Percentiles rank a stretch among this genome's conserved stretches.
Evolutionary conservation across 1,140 invertebrate genomes (phyloP).

Genomic region (Adelges cooleyi): DNA sequence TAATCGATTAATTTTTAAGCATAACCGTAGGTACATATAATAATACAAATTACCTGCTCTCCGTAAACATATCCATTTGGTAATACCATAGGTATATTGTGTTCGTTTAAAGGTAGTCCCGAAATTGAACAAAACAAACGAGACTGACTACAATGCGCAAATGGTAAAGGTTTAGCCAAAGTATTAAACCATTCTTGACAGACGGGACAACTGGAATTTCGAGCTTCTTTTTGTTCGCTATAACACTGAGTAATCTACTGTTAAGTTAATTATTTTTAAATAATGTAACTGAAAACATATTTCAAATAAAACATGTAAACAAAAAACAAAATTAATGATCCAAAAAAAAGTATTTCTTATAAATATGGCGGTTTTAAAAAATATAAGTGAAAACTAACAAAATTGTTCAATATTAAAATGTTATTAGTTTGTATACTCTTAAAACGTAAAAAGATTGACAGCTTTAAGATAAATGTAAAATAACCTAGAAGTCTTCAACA

Average conservation of each 20-base stretch:
- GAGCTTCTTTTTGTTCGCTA: slow-evolving; percentile 44
- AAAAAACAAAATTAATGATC: background rate
- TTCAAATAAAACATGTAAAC: background rate
- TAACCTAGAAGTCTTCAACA: background rate
- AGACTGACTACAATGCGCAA: slow-evolving; percentile 92
- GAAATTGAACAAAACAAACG: slow-evolving; percentile 84
- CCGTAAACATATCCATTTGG: slow-evolving; percentile 97
- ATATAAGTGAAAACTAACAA: too few species aligned
- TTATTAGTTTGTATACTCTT: too few species aligned
- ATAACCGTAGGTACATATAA: background rate
- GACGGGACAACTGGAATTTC: slow-evolving; percentile 84
- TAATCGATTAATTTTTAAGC: background rate
- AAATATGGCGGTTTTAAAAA: too few species aligned
- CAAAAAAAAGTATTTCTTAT: too few species aligned
- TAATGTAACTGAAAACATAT: background rate
- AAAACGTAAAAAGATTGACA: too few species aligned
- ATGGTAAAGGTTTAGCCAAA: slow-evolving; percentile 76
- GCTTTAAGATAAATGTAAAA: too few species aligned
- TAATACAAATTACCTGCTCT: slow-evolving; percentile 56
- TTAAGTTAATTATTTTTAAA: slow-evolving; percentile 6
- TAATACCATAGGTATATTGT: slow-evolving; percentile 95
- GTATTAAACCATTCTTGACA: slow-evolving; percentile 79
- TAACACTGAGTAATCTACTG: slow-evolving; percentile 52
- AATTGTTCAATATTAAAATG: too few species aligned
- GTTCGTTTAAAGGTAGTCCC: slow-evolving; percentile 86